phyloP scores from a whole-genome alignment of 2,113 vertebrate species.

The Sinocyclocheilus grahami region DNA sequence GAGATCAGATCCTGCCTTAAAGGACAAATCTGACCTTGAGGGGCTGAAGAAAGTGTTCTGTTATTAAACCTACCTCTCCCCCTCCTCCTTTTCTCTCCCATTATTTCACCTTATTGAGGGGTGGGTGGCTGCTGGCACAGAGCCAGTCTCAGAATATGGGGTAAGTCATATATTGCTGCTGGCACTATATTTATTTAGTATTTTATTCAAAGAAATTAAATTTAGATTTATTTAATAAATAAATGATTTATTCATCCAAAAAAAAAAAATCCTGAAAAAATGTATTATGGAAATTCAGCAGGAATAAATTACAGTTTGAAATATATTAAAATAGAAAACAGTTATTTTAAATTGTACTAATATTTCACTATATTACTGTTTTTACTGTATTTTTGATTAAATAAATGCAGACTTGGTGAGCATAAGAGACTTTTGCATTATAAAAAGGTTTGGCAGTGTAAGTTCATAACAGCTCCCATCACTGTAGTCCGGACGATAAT shows the following conservation, averaged over 20 bases:
- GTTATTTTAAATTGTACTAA: too few relatives aligned
- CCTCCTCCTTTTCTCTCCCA: background rate
- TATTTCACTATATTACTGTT: too few relatives aligned
- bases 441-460: background rate
- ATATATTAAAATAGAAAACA: too few relatives aligned
- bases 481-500: conserved; percentile 33
- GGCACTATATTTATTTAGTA: conserved; percentile 20
- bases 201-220: background rate
- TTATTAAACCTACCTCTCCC: conserved; percentile 25
- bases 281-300: too few relatives aligned
- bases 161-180: conserved; percentile 52
- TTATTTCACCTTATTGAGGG: conserved; percentile 20
- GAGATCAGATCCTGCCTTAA: conserved; percentile 34
- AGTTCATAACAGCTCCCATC: conserved; percentile 37
- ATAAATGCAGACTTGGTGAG: too few relatives aligned
- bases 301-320: too few relatives aligned
- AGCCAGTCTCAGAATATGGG: conserved; percentile 30
- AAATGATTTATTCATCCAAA: too few relatives aligned
- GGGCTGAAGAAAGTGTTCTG: conserved; percentile 15
- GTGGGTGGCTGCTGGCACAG: conserved; percentile 40
- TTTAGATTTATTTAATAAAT: too few relatives aligned
- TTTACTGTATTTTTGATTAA: too few relatives aligned
- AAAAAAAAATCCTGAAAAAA: too few relatives aligned
- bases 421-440: too few relatives aligned
- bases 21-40: conserved; percentile 8